Evolutionary conservation across 2,888 invertebrate genomes (phyloP).

Genomic region (Sipha maydis): DNA sequence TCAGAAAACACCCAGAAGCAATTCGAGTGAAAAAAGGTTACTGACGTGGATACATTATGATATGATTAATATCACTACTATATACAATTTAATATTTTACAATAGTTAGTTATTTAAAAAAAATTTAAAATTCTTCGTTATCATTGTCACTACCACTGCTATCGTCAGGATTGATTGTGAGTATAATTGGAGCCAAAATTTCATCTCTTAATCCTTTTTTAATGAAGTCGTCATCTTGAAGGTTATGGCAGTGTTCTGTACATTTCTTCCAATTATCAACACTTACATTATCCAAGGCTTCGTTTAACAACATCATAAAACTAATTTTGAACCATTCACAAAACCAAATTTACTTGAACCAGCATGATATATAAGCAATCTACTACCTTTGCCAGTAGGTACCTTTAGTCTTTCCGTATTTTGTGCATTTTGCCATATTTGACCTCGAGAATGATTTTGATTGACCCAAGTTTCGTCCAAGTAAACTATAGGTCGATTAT

Average conservation of each 20-base stretch:
- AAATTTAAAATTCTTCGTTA: not conserved
- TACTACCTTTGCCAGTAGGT: slow-evolving; percentile 46
- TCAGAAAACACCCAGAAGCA: too few relatives aligned
- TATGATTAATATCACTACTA: too few relatives aligned
- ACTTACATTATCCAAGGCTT: not conserved
- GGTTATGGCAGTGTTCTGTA: not conserved
- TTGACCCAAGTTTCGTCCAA: too few relatives aligned
- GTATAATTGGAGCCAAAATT: slow-evolving; percentile 12
- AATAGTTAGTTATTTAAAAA: too few relatives aligned
- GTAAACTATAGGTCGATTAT: slow-evolving; percentile 25
- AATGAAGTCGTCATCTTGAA: not conserved
- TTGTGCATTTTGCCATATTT: slow-evolving; percentile 37
- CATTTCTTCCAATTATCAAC: not conserved
- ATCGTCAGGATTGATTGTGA: slow-evolving; percentile 18
- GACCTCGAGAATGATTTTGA: too few relatives aligned
- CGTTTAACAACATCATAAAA: slow-evolving; percentile 19
- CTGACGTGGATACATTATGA: too few relatives aligned
- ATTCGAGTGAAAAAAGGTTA: too few relatives aligned
- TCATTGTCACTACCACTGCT: slow-evolving; percentile 13
- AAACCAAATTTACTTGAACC: slow-evolving; percentile 50
- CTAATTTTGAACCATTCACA: slow-evolving; percentile 18
- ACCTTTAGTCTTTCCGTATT: not conserved
- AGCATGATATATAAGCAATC: slow-evolving; percentile 48
- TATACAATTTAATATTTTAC: too few relatives aligned
- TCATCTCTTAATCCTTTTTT: slow-evolving; percentile 2